Evolutionary conservation across 2,797 vertebrate species (phyloP), one percentile per base, ranked within the genome.

Genomic region (Pipistrellus kuhlii): DNA sequence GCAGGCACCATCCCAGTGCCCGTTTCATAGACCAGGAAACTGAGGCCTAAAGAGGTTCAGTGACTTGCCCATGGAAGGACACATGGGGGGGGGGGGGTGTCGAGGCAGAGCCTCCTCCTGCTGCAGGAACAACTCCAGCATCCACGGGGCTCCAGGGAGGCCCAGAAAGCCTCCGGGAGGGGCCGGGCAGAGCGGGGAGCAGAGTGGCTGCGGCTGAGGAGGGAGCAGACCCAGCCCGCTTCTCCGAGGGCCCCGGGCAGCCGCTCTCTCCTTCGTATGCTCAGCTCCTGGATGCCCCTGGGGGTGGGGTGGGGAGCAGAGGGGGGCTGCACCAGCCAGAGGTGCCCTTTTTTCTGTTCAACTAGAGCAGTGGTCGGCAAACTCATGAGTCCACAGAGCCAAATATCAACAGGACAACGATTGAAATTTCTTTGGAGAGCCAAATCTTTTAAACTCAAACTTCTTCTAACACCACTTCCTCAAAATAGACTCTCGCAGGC

Each of bases 1-100:
- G 32, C n/a, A 35, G 78, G 46, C 53, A 10, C 55, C 4, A 0
- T 38, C 2, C 1, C 5, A 14, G 55, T 88, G 73, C 78, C 76
- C 86, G 18, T 94, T 94, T 91, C 76, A 73, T 27, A 85, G 77
- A 44, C 15, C 8, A 38, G 69, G 48, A 95, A 92, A 90, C 95
- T 53, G 96, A 97, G 93, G 94, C 84, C 14, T 35, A n/a, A 84
- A 75, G 81, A 91, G 48, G 76, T 38, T 44, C 46, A 23, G 8
- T 48, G 41, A 21, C 64, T 95, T 80, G 81, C 57, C 77, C 72
- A 48, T 18, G 68, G 12, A 48, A 68, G 78, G 85, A 32, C 12
- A 8, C 44, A 14, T 3, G 27, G 2, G 21, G 23, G 2, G 25
- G n/a, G 11, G 6, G 20, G 53, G 18, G 8, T 8, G 8, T 1